phyloP scores from a whole-genome alignment of 2,888 invertebrate species.

The Drosophila neonasuta region DNA sequence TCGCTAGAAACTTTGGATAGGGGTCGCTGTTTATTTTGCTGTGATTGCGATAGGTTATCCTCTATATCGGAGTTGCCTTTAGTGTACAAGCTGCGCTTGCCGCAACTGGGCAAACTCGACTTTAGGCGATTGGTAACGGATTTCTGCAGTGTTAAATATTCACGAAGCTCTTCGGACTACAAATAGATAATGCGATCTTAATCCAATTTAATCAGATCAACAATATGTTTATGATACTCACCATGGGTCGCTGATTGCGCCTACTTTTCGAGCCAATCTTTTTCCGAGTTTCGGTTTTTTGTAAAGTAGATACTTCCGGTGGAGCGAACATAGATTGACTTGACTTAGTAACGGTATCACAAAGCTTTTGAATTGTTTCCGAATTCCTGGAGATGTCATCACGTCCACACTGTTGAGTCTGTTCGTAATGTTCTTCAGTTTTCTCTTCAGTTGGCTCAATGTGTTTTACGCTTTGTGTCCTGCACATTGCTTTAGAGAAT shows the following conservation, averaged over 20 bases:
- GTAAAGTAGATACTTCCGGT: neutral
- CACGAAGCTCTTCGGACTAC: conserved; percentile 35
- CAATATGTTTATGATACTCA: neutral
- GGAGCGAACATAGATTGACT: neutral
- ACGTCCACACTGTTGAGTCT: neutral
- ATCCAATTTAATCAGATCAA: too few species aligned
- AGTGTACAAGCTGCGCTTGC: conserved; percentile 54
- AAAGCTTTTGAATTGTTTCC: too few species aligned
- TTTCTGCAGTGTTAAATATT: conserved; percentile 27
- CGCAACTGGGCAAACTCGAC: neutral
- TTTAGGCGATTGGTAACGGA: conserved; percentile 10
- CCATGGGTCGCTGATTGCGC: neutral
- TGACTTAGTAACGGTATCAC: too few species aligned
- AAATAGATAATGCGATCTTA: neutral
- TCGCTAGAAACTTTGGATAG: neutral
- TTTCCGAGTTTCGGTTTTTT: neutral
- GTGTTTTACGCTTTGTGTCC: neutral
- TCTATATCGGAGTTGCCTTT: conserved; percentile 52
- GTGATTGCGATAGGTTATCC: neutral
- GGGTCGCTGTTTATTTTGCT: neutral
- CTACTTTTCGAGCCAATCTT: neutral
- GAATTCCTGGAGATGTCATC: too few species aligned
- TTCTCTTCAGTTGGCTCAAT: neutral
- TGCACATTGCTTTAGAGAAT: neutral
- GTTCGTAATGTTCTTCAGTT: neutral